Base-by-base conservation (phyloP, 2,113 vertebrate genomes). In the Xiphias gladius region DNA sequence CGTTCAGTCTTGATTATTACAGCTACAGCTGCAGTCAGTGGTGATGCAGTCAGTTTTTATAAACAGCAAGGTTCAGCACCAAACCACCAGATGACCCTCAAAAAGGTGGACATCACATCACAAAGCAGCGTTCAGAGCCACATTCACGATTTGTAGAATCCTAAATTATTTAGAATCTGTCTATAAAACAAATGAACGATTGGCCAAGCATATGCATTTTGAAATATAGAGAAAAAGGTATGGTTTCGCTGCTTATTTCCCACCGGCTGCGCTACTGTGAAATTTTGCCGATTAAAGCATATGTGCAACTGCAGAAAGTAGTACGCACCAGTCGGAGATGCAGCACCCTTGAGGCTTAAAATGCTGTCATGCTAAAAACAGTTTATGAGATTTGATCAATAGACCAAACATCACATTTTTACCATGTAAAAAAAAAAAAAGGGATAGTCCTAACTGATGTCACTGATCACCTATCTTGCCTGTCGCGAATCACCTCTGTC, bases 1-100 rank as follows among this genome's bases (percentile, higher is more conserved):
- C 48, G 32, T 0, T 66, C 1, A 32, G 28, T 63, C 7, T 19
- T n/a, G 28, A 32, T 4, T 64, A 48, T 17, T 20, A 32, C 4
- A 68, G 68, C 26, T 5, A 1, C 12, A 54, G 61, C 78, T 72
- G 76, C 76, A 80, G 61, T 43, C 52, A 5, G 14, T 8, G 55
- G n/a, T 73, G 76, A 55, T 84, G 82, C 82, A 79, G 55, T 37
- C 22, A 24, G 61, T 46, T 28, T n/a, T 32, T 16, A 41, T n/a
- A 41, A 37, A 24, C 64, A 46, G n/a, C 39, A 41, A 26, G 55
- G 14, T 52, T 46, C 43, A 50, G 41, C n/a, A 39, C 24, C 62
- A n/a, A 67, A 30, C 52, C 70, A 67, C 52, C 79, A 52, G 61
- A 24, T 62, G 20, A 75, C 32, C 55, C 32, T 39, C 9, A 37